Evolutionary conservation across 2,888 invertebrate species (phyloP).

Genomic region (Melitaea athalia): DNA sequence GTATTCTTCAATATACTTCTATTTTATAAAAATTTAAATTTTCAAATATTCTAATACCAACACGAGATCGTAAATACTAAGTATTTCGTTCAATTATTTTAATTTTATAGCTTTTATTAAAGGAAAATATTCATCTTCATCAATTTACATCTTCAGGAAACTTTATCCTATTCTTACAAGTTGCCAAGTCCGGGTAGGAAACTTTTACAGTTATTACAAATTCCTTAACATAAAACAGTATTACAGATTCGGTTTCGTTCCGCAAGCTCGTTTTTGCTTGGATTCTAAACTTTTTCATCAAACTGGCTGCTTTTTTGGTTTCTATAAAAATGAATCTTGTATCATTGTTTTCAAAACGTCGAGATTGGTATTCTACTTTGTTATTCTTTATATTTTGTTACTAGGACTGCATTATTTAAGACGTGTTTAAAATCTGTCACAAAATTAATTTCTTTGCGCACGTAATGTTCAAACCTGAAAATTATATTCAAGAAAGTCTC

Average conservation of each 20-base stretch:
- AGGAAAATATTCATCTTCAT: slow-evolving; percentile 56
- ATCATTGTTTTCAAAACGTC: neutral
- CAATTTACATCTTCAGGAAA: slow-evolving; percentile 58
- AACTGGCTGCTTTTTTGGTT: neutral
- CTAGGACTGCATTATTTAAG: too few relatives aligned
- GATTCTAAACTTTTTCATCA: slow-evolving; percentile 19
- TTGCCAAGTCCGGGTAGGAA: slow-evolving; percentile 53
- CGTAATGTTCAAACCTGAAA: too few relatives aligned
- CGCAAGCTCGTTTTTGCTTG: slow-evolving; percentile 52
- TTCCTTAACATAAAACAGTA: slow-evolving; percentile 47
- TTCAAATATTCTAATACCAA: too few relatives aligned
- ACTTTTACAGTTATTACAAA: slow-evolving; percentile 64
- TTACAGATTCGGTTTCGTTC: slow-evolving; percentile 57
- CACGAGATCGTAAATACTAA: neutral
- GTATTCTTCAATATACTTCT: too few relatives aligned
- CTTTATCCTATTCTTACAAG: slow-evolving; percentile 62
- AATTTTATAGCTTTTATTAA: slow-evolving; percentile 32
- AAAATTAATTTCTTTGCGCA: too few relatives aligned
- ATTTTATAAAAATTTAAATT: too few relatives aligned
- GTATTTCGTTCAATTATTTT: neutral
- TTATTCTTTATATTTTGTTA: too few relatives aligned
- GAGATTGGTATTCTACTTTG: too few relatives aligned
- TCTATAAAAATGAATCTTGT: neutral
- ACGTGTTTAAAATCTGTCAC: too few relatives aligned
- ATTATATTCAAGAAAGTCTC: neutral